Evolutionary conservation across 37 sponge, comb jelly and placozoan species (phyloP).

Genomic region (Aplysina aerophoba): DNA sequence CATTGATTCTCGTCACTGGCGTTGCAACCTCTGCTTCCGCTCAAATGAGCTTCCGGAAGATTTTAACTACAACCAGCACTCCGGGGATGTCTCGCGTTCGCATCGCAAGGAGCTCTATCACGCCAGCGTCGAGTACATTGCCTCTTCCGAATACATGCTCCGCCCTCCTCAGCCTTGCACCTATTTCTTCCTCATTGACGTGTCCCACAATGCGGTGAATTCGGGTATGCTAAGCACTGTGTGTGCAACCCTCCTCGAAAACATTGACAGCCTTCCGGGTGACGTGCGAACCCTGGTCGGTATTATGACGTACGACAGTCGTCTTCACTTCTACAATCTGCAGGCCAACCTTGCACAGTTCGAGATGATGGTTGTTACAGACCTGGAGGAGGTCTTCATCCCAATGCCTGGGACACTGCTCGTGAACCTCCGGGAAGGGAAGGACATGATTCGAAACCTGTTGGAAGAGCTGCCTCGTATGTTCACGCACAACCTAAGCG

Average conservation of each 20-base stretch:
- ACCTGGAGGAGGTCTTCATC: constrained; percentile 88
- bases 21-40: constrained; percentile 95
- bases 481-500: constrained; percentile 67
- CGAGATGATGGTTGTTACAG: constrained; percentile 90
- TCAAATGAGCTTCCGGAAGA: constrained; percentile 84
- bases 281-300: constrained; percentile 92
- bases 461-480: constrained; percentile 89
- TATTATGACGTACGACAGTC: constrained; percentile 78
- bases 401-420: constrained; percentile 90
- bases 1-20: constrained; percentile 85
- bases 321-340: constrained; percentile 94
- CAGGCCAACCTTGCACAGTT: constrained; percentile 80
- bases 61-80: constrained; percentile 62
- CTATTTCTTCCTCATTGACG: constrained; percentile 90
- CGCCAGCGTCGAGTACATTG: constrained; percentile 89
- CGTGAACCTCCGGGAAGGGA: constrained; percentile 86
- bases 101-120: constrained; percentile 69
- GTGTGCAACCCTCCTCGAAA: constrained; percentile 76
- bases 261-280: constrained; percentile 81
- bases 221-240: constrained; percentile 75
- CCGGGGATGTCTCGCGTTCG: constrained; percentile 43
- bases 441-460: constrained; percentile 74
- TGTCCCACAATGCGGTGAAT: constrained; percentile 71
- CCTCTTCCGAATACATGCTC: constrained; percentile 96
- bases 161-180: constrained; percentile 95